phyloP scores from a whole-genome alignment of 2,888 invertebrate species.

The Frankliniella intonsa region DNA sequence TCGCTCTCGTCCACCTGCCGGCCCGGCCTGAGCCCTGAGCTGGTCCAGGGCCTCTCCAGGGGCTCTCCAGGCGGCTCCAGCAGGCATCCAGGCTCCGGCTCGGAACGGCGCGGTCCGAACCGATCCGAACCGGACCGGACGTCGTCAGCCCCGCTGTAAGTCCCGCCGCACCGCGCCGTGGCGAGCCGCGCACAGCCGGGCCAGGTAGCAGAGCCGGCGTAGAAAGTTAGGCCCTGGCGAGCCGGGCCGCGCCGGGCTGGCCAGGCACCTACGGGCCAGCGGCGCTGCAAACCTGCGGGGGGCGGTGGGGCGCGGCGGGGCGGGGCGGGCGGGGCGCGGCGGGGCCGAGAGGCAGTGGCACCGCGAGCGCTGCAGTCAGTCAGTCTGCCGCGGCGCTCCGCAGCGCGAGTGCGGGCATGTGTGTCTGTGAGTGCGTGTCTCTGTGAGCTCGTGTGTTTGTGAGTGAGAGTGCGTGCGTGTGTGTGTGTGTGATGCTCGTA shows the following conservation, averaged over 20 bases:
- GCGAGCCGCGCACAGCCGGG: not conserved
- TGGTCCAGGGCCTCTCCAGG: not conserved
- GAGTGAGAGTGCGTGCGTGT: not conserved
- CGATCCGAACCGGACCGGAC: too few relatives aligned
- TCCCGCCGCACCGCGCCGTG: not conserved
- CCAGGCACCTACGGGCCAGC: not conserved
- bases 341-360: not conserved
- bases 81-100: not conserved
- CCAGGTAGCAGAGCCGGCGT: not conserved
- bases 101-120: too few relatives aligned
- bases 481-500: not conserved
- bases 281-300: constrained; percentile 5
- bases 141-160: not conserved
- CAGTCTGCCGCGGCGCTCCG: constrained; percentile 10
- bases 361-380: constrained; percentile 7
- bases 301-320: not conserved
- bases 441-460: not conserved
- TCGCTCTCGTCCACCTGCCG: not conserved
- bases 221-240: constrained; percentile 5
- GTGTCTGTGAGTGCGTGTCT: not conserved
- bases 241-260: not conserved
- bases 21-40: not conserved
- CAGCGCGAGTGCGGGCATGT: not conserved
- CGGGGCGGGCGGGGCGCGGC: not conserved
- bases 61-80: not conserved